A percentile compares a stretch with the other conserved stretches of the same genome.
These are phyloP conservation scores for Chydorus sphaericus DNA, from an alignment of 2,888 invertebrate species.

Conservation along the genomic window DNA sequence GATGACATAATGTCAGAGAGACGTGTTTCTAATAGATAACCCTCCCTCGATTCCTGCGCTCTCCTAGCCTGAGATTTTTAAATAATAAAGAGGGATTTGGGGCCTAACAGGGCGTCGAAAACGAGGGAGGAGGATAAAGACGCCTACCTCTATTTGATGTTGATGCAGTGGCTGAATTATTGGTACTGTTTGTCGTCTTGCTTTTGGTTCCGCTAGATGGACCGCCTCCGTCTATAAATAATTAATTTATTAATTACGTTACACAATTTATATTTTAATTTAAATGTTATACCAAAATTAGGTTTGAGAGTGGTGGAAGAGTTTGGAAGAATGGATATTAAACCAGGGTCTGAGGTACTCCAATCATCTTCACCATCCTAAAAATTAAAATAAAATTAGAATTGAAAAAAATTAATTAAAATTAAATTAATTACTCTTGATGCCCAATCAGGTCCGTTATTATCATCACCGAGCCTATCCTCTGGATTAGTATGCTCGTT, in stretches of 20 bases:
- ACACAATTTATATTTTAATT: not conserved
- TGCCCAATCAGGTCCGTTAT: not conserved
- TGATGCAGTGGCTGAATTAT: not conserved
- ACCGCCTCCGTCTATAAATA: not conserved
- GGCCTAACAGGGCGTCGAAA: not conserved
- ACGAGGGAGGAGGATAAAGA: not conserved
- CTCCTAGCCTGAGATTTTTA: not conserved
- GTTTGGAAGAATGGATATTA: not conserved
- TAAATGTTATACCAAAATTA: not conserved
- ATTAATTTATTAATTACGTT: not conserved
- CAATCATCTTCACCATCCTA: not conserved
- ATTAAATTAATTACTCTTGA: not conserved
- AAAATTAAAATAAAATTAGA: not conserved
- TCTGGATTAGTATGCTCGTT: no score
- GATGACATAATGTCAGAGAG: not conserved
- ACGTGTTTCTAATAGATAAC: not conserved
- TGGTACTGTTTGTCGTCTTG: not conserved
- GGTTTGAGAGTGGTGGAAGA: not conserved
- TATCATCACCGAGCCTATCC: not conserved
- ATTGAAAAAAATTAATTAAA: no score
- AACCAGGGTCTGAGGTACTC: not conserved
- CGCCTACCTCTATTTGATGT: constrained; percentile 1
- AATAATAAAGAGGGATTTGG: not conserved
- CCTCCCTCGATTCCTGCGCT: not conserved
- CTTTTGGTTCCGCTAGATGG: not conserved